These are phyloP conservation scores for Pyrocephalus nanus DNA, from an alignment of 2,797 vertebrate genomes.

Conservation along the genomic window DNA sequence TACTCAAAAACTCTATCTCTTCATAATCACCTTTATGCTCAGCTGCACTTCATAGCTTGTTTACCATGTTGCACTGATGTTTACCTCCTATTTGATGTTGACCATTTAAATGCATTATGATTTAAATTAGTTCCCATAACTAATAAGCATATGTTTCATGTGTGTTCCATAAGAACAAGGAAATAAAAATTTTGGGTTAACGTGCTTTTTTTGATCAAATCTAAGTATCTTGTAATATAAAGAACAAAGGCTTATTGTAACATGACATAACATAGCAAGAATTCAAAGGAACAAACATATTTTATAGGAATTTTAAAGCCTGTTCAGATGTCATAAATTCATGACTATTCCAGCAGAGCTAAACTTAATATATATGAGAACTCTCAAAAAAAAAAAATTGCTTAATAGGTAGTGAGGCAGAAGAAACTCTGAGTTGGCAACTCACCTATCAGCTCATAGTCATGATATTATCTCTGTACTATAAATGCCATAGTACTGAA, in stretches of 20 bases:
- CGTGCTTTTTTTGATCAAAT: not conserved
- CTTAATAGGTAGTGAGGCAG: not conserved
- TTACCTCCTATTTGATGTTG: slow-evolving; percentile 68
- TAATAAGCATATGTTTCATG: slow-evolving; percentile 69
- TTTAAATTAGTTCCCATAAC: slow-evolving; percentile 73
- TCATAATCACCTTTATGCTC: slow-evolving; percentile 72
- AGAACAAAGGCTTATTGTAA: not conserved
- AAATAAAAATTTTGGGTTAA: not conserved
- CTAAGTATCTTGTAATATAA: not conserved
- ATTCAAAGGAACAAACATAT: not conserved
- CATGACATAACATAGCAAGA: not conserved
- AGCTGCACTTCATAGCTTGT: slow-evolving; percentile 73
- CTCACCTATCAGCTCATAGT: not conserved
- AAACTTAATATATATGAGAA: not conserved
- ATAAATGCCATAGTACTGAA: not conserved
- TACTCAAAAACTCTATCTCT: slow-evolving; percentile 48
- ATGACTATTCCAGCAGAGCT: slow-evolving; percentile 2
- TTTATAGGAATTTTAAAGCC: not conserved
- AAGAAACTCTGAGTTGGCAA: not conserved
- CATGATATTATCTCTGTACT: not conserved
- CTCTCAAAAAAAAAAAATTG: not conserved
- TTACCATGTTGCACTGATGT: slow-evolving; percentile 65
- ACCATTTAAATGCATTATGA: slow-evolving; percentile 71
- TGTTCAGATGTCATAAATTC: not conserved
- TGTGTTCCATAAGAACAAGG: slow-evolving; percentile 10